Evolutionary conservation across 2,113 vertebrate genomes (phyloP).

Genomic region (Channa argus): DNA sequence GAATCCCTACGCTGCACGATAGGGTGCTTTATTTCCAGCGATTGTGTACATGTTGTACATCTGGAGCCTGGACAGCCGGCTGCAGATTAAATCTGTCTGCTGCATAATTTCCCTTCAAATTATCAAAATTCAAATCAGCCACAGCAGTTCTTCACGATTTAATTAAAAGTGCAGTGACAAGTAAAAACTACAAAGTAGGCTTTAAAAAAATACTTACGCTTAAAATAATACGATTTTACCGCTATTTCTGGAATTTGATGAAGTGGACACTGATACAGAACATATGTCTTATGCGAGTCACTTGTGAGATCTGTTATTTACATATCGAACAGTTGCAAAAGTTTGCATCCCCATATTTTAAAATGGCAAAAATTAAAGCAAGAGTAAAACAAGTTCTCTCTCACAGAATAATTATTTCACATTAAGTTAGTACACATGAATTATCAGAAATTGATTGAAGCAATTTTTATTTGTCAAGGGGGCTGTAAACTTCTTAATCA

Average conservation of each 20-base stretch:
- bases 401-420: too few relatives aligned
- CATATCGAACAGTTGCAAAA: too few relatives aligned
- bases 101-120: conserved; percentile 6
- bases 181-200: not conserved
- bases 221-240: too few relatives aligned
- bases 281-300: conserved; percentile 3
- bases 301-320: not conserved
- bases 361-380: too few relatives aligned
- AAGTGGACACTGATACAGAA: not conserved
- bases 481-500: too few relatives aligned
- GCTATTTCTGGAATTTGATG: not conserved
- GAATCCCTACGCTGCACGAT: conserved; percentile 10
- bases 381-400: too few relatives aligned
- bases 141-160: not conserved
- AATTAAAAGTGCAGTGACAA: conserved; percentile 15
- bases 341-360: too few relatives aligned
- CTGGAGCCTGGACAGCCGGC: not conserved
- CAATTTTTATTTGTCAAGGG: too few relatives aligned
- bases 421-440: too few relatives aligned
- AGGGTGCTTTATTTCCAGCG: conserved; percentile 19
- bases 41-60: not conserved
- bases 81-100: conserved; percentile 15
- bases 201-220: not conserved
- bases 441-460: too few relatives aligned
- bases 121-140: conserved; percentile 1